Evolutionary conservation across 2,113 vertebrate species (phyloP).

Genomic region (Takifugu flavidus): DNA sequence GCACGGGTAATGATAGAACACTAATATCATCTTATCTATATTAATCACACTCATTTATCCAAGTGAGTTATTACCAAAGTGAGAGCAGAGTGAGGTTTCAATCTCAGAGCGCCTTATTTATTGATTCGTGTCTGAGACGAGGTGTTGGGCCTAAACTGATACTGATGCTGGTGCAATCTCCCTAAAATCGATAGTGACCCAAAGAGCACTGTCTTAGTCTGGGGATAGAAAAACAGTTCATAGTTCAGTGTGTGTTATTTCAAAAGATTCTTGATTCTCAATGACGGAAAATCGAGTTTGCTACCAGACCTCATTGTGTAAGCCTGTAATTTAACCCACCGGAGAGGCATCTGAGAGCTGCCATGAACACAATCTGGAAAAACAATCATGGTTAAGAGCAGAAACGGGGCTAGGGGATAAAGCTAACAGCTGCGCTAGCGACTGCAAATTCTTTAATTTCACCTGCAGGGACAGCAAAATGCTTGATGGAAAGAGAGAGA

Average conservation of each 20-base stretch:
- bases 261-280: too few species aligned
- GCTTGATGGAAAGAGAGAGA: background rate
- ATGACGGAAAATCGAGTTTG: too few species aligned
- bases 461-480: background rate
- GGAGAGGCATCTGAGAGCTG: too few species aligned
- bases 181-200: conserved; percentile 8
- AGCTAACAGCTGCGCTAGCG: too few species aligned
- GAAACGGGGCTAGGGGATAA: too few species aligned
- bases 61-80: background rate
- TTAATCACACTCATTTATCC: too few species aligned
- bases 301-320: too few species aligned
- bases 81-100: background rate
- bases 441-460: background rate
- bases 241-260: too few species aligned
- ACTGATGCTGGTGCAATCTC: background rate
- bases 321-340: too few species aligned
- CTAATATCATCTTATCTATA: background rate
- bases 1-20: conserved; percentile 2
- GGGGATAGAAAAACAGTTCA: too few species aligned
- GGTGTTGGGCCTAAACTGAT: background rate
- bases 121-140: conserved; percentile 19
- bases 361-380: too few species aligned
- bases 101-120: background rate
- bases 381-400: too few species aligned
- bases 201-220: background rate